phyloP scores from a whole-genome alignment of 2,113 vertebrate genomes.

The Calidris pygmaea region DNA sequence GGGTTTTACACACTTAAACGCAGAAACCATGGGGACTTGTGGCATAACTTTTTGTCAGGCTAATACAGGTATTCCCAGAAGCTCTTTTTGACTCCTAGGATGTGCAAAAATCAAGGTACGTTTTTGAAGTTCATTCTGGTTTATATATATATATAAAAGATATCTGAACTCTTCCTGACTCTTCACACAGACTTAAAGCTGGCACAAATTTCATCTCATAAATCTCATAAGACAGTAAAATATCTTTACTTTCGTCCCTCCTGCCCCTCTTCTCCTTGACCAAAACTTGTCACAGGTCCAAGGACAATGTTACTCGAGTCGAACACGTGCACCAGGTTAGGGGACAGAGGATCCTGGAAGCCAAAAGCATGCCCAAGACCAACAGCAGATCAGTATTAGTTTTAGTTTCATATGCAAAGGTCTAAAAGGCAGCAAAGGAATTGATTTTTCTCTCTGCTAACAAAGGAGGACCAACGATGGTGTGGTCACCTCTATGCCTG shows the following conservation, averaged over 20 bases:
- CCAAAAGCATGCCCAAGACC: not conserved
- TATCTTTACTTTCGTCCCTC: not conserved
- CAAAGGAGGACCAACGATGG: not conserved
- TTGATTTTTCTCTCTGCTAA: not conserved
- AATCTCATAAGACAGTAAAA: not conserved
- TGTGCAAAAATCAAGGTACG: not conserved
- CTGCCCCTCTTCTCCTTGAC: not conserved
- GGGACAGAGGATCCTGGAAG: not conserved
- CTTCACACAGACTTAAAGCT: slow-evolving; percentile 35
- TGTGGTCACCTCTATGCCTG: not conserved
- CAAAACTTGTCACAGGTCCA: not conserved
- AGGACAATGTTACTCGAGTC: not conserved
- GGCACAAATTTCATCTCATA: slow-evolving; percentile 35
- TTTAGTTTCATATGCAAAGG: not conserved
- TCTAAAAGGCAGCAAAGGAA: not conserved
- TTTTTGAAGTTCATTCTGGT: slow-evolving; percentile 5
- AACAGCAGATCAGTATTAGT: not conserved
- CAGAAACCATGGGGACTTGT: not conserved
- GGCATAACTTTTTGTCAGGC: not conserved
- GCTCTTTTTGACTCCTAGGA: not conserved
- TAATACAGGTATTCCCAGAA: not conserved
- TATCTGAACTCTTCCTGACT: slow-evolving; percentile 59
- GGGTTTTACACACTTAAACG: not conserved
- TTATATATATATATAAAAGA: not conserved
- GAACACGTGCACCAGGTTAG: not conserved